Conservation (phyloP, 2,888 invertebrate genomes). For the Dichetophora obliterata region DNA sequence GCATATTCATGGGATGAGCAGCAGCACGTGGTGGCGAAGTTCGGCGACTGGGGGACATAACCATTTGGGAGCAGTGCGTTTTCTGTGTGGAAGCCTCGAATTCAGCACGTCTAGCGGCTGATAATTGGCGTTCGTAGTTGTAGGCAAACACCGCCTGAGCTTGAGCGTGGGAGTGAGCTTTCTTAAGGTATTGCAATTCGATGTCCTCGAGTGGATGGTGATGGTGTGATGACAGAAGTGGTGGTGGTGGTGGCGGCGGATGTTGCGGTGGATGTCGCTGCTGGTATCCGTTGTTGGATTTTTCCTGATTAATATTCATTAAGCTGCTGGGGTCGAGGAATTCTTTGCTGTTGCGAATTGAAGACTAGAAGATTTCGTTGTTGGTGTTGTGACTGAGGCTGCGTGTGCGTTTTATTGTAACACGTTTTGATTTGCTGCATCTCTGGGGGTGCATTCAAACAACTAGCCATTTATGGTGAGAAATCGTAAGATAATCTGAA, state of each 20-base stretch:
- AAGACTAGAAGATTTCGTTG: constrained; percentile 58
- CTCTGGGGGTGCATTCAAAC: constrained; percentile 27
- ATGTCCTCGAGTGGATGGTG: constrained; percentile 45
- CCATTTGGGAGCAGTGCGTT: constrained; percentile 63
- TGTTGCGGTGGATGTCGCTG: constrained; percentile 50
- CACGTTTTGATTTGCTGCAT: constrained; percentile 38
- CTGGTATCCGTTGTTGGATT: constrained; percentile 54
- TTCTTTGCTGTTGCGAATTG: constrained; percentile 47
- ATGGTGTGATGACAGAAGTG: constrained; percentile 33
- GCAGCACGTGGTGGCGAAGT: constrained; percentile 73
- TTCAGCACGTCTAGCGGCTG: constrained; percentile 4
- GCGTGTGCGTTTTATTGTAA: constrained; percentile 37
- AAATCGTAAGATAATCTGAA: constrained; percentile 33
- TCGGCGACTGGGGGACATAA: constrained; percentile 79
- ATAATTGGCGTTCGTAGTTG: constrained; percentile 57
- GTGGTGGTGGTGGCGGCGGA: constrained; percentile 49
- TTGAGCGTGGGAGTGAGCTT: constrained; percentile 54
- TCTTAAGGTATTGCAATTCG: constrained; percentile 54
- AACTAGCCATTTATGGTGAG: constrained; percentile 12
- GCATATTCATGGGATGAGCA: constrained; percentile 70
- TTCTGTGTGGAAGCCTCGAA: constrained; percentile 24
- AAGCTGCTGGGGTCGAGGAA: constrained; percentile 55
- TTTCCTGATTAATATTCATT: constrained; percentile 66
- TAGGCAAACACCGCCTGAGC: constrained; percentile 51
- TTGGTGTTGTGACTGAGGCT: constrained; percentile 18